These are phyloP conservation scores for Achroia grisella DNA, from an alignment of 1,140 invertebrate species.

Conservation along the genomic window DNA sequence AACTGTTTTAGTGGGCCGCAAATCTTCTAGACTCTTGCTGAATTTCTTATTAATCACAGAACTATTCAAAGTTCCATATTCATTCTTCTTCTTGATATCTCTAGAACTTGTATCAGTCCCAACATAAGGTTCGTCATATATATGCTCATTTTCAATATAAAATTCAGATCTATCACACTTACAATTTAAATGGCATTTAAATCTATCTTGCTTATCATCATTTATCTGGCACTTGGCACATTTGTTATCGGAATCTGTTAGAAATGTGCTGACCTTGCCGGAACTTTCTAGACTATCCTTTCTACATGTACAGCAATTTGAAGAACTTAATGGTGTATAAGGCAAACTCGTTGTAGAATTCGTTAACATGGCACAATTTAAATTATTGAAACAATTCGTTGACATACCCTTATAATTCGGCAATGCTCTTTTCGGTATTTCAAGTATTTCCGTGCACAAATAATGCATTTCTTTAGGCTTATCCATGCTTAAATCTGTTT, in stretches of 20 bases:
- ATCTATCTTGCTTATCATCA: conserved; percentile 34
- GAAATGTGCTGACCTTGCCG: too few relatives aligned
- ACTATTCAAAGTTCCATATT: conserved; percentile 41
- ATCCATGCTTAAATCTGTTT: conserved; percentile 24
- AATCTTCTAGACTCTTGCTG: conserved; percentile 52
- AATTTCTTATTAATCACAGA: conserved; percentile 53
- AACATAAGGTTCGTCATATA: conserved; percentile 61
- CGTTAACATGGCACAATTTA: conserved; percentile 67
- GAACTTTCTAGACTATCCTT: neutral
- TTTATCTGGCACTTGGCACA: conserved; percentile 51
- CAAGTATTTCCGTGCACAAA: conserved; percentile 64
- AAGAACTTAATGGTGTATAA: conserved; percentile 51
- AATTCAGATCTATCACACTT: conserved; percentile 51
- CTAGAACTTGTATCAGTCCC: too few relatives aligned
- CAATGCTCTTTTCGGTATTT: conserved; percentile 48
- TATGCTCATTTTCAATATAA: conserved; percentile 49
- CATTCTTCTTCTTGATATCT: conserved; percentile 21
- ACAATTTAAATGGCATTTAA: conserved; percentile 64
- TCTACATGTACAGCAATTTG: neutral
- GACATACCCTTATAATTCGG: conserved; percentile 31
- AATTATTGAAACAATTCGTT: conserved; percentile 73
- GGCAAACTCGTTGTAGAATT: conserved; percentile 53
- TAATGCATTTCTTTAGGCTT: conserved; percentile 68
- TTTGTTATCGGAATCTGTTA: too few relatives aligned
- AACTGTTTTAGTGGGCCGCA: conserved; percentile 13